Evolutionary conservation across 2,113 vertebrate genomes (phyloP).

Genomic region (Colinus virginianus): DNA sequence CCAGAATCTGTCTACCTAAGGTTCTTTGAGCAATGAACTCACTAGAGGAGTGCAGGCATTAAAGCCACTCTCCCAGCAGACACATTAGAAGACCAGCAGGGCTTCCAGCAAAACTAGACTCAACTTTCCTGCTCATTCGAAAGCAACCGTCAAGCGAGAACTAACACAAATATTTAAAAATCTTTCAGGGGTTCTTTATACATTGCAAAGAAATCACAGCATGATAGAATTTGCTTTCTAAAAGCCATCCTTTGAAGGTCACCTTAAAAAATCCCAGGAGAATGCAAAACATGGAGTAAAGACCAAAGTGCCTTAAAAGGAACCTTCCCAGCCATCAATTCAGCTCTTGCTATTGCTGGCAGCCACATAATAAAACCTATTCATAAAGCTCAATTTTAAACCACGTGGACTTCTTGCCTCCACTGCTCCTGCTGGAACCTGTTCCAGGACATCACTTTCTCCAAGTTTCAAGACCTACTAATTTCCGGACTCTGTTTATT

Average conservation of each 20-base stretch:
- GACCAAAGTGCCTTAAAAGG: conserved; percentile 12
- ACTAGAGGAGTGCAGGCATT: not conserved
- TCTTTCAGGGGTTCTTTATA: not conserved
- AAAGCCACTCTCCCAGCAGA: not conserved
- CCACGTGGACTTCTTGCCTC: not conserved
- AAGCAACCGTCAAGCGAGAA: not conserved
- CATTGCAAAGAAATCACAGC: not conserved
- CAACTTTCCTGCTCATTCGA: not conserved
- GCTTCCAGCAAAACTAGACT: not conserved
- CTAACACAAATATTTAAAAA: conserved; percentile 7
- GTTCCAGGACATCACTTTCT: conserved; percentile 8
- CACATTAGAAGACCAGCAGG: not conserved
- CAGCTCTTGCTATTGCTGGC: conserved; percentile 42
- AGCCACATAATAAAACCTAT: conserved; percentile 36
- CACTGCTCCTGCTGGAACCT: not conserved
- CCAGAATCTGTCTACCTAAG: not conserved
- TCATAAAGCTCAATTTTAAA: conserved; percentile 22
- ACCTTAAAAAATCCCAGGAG: conserved; percentile 30
- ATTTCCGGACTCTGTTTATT: not conserved
- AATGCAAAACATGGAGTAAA: not conserved
- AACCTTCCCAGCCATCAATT: not conserved
- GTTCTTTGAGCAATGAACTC: not conserved
- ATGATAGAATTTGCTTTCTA: not conserved
- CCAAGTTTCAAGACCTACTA: not conserved
- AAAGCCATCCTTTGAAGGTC: conserved; percentile 32